Base-by-base conservation (phyloP, 1,140 invertebrate species). In the Dendroctonus valens region DNA sequence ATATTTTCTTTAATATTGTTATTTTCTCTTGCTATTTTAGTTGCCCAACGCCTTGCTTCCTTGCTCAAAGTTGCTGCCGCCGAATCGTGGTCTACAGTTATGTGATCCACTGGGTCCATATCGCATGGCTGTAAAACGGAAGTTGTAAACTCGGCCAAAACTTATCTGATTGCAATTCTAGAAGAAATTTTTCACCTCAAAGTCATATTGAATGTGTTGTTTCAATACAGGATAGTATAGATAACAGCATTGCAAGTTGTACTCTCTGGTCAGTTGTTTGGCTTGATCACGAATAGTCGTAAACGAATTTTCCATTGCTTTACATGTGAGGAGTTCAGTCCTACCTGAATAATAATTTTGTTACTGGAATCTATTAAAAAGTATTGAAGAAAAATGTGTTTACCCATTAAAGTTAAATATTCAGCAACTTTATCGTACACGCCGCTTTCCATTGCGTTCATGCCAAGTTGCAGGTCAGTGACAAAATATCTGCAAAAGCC, bases 201-300 rank as follows among this genome's bases (percentile, higher is more conserved):
- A 98, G 0, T 96, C 92, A 74, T 97, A 97, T 79, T 91, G 89
- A 77, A 98, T 93, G 73, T 94, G 90, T 79, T 97, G 93, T 72
- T 96, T 96, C 41, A 97, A 82, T 39, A 96, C 93, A 0, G 93
- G 92, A 78, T 96, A 97, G 80, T 94, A 95, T 26, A 94, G 82
- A 74, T 96, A 92, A 74, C 93, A 90, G 77, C 94, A 97, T 77
- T 96, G 91, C 67, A 97, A 83, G 77, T 97, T 97, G 81, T 97
- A 97, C 67, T 96, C 91, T 63, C 94, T 84, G 12, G 91, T 95
- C 9, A 97, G 84, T 86, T 98, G 87, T 76, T 92, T 90, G 4
- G 94, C 92, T 80, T 97, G 93, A 75, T 95, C 91, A 15, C 91
- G 86, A 69, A 97, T 94, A 79, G 90, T 94, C 39, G 87, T 87